Base-by-base conservation (phyloP, 2,113 vertebrate genomes). In the Dasypus novemcinctus region DNA sequence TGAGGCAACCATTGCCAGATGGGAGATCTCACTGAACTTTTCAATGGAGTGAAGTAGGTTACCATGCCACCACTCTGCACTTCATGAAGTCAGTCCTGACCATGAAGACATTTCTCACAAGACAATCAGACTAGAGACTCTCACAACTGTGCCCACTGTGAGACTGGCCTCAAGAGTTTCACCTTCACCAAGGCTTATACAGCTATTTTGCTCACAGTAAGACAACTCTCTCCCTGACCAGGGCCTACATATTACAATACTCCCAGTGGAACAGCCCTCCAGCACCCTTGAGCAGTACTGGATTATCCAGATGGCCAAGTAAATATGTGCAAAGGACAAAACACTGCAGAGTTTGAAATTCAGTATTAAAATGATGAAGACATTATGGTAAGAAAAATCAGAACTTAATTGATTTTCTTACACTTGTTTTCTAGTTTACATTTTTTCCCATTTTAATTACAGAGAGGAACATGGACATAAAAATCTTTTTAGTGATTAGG, bases 401-500 rank as follows among this genome's bases (percentile, higher is more conserved):
- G 54, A 84, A 29, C 23, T 69, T 52, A 25, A 11, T 75, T 69
- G 11, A 59, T 87, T 93, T 36, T 82, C 69, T 63, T 54, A 71
- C n/a, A 79, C 74, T 27, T 88, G 33, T 87, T 69, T 7, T 57
- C 63, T 64, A 21, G 33, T 90, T 96, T 92, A 75, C 13, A 95
- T 46, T 92, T 85, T 20, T 78, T 94, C 92, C 4, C 66, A 27
- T 76, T 95, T 75, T 15, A 90, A 90, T 94, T 90, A 82, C 21
- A 90, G 52, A 94, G 59, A 90, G 15, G 12, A 82, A 13, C 5
- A 27, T 80, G 52, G 80, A 29, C 49, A 57, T 76, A 18, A 90
- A 90, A 94, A 80, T 84, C 31, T 95, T 94, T 78, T 27, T 54
- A 74, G 21, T 72, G 36, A 87, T 94, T 87, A 92, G 21, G 61